A percentile compares a stretch with the other conserved stretches of the same genome.
These are phyloP conservation scores for Phrynosoma platyrhinos DNA, from an alignment of 2,113 vertebrate genomes.

Conservation along the genomic window DNA sequence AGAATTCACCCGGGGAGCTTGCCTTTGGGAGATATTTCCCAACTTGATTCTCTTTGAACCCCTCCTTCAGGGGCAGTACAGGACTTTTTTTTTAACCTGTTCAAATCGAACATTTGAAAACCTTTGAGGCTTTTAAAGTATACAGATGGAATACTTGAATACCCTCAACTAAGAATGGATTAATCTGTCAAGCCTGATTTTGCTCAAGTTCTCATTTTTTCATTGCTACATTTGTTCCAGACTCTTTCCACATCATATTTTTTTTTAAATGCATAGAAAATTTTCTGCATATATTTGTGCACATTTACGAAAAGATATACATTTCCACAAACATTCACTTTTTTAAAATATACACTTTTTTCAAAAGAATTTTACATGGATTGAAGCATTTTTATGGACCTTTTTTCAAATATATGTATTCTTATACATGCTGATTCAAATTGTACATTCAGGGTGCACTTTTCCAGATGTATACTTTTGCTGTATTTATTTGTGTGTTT, in stretches of 20 bases:
- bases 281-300: too few relatives aligned
- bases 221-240: too few relatives aligned
- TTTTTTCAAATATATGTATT: neutral
- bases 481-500: neutral
- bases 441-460: neutral
- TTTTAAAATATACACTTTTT: neutral
- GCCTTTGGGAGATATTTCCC: neutral
- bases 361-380: neutral
- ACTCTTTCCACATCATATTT: too few relatives aligned
- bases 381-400: neutral
- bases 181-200: neutral
- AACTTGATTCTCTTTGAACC: neutral
- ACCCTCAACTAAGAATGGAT: neutral
- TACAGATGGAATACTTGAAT: neutral
- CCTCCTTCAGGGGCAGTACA: neutral
- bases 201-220: too few relatives aligned
- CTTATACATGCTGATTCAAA: too few relatives aligned
- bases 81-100: neutral
- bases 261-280: neutral
- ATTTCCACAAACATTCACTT: neutral
- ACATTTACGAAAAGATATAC: too few relatives aligned
- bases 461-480: neutral
- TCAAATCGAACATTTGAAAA: neutral
- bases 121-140: neutral
- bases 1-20: neutral